phyloP scores from a whole-genome alignment of 2,888 invertebrate genomes.

The Amiota mariae region DNA sequence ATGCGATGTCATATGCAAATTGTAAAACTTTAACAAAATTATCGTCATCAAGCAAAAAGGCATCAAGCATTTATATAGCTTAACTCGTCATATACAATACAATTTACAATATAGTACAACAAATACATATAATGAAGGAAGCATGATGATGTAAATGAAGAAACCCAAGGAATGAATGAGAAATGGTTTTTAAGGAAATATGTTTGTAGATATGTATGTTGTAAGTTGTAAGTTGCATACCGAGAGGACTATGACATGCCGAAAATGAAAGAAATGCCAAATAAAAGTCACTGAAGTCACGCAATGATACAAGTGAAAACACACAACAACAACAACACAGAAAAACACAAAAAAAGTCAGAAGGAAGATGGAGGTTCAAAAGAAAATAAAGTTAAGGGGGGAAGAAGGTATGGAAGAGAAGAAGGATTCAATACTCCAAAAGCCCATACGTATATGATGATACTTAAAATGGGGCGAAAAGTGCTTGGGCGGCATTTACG shows the following conservation, averaged over 20 bases:
- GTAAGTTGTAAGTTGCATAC: background rate
- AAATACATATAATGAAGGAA: background rate
- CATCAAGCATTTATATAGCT: conserved; percentile 28
- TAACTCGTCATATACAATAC: conserved; percentile 21
- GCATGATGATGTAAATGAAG: background rate
- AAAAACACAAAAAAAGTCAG: conserved; percentile 13
- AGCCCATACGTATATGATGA: too few relatives aligned
- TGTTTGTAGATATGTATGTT: conserved; percentile 26
- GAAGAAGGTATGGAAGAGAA: too few relatives aligned
- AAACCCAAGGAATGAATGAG: background rate
- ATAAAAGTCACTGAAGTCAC: conserved; percentile 29
- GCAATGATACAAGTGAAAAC: conserved; percentile 11
- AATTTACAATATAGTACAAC: background rate
- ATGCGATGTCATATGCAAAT: conserved; percentile 27
- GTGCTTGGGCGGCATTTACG: conserved; percentile 10
- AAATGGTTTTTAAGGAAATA: background rate
- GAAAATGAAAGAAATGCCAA: conserved; percentile 18
- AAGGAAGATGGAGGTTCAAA: background rate
- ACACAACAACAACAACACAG: conserved; percentile 15
- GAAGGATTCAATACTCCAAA: too few relatives aligned
- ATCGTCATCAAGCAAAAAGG: conserved; percentile 45
- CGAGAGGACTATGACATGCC: conserved; percentile 15
- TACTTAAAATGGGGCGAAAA: background rate
- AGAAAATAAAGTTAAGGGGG: too few relatives aligned
- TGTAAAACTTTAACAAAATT: conserved; percentile 48